Percentiles rank a stretch among this genome's conserved stretches.
These are phyloP conservation scores for Esox masquinongy DNA, from an alignment of 2,797 vertebrate genomes.

Conservation along the genomic window DNA sequence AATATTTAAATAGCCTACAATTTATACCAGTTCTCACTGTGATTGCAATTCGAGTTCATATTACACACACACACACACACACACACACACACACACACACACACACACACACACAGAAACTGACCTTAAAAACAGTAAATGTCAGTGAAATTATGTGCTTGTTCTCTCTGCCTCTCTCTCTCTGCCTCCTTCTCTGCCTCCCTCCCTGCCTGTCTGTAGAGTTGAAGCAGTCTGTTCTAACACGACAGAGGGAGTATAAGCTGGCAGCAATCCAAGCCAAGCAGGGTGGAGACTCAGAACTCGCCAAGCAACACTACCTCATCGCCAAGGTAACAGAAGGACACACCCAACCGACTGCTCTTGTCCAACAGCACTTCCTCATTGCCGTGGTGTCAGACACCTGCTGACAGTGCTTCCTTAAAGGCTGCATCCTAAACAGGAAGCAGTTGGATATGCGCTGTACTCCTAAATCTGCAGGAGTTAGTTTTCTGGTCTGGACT, in stretches of 20 bases:
- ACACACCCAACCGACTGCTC: neutral
- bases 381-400: no score
- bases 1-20: no score
- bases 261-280: constrained; percentile 84
- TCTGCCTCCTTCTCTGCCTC: neutral
- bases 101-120: no score
- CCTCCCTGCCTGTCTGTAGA: constrained; percentile 49
- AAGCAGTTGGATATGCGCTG: no score
- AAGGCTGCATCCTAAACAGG: no score
- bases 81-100: neutral
- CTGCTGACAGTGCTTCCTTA: neutral
- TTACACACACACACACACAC: no score
- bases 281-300: constrained; percentile 75
- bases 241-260: constrained; percentile 85
- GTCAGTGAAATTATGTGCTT: constrained; percentile 2
- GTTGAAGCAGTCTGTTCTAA: constrained; percentile 73
- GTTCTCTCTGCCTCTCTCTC: neutral
- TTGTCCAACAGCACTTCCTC: neutral
- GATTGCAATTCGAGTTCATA: no score
- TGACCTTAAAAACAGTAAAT: neutral
- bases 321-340: constrained; percentile 80
- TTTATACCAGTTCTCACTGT: no score
- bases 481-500: no score
- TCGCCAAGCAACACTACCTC: constrained; percentile 77
- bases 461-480: no score